These are phyloP conservation scores for Parnassius glacialis DNA, from an alignment of 2,888 invertebrate genomes.

Conservation along the genomic window DNA sequence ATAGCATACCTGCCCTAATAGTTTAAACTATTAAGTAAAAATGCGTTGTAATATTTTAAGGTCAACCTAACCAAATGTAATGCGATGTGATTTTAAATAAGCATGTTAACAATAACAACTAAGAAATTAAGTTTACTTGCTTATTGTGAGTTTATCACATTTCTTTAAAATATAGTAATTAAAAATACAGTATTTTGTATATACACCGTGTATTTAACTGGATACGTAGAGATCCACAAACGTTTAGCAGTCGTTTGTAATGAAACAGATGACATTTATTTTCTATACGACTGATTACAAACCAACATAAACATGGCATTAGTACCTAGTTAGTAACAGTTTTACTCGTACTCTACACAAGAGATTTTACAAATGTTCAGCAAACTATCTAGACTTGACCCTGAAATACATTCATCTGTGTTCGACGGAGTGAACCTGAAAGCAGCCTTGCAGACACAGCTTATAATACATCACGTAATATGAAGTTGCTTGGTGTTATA, in stretches of 20 bases:
- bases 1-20: constrained; percentile 17
- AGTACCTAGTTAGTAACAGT: constrained; percentile 9
- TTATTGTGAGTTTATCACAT: too few relatives aligned
- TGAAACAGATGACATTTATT: too few relatives aligned
- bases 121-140: neutral
- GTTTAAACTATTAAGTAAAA: constrained; percentile 11
- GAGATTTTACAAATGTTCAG: constrained; percentile 11
- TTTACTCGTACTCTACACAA: constrained; percentile 3
- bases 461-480: constrained; percentile 4
- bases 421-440: constrained; percentile 16
- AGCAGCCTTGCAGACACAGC: constrained; percentile 11
- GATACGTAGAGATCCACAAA: too few relatives aligned
- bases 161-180: too few relatives aligned
- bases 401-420: constrained; percentile 19
- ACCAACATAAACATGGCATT: neutral
- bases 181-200: too few relatives aligned
- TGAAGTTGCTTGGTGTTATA: constrained; percentile 6
- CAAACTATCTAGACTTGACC: constrained; percentile 9
- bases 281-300: neutral
- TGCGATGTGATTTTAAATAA: neutral
- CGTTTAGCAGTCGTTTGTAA: too few relatives aligned
- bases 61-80: neutral
- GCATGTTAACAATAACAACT: neutral
- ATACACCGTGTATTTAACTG: too few relatives aligned
- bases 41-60: neutral